Conservation (phyloP, 2,797 vertebrate species). For the Cottoperca gobio region DNA sequence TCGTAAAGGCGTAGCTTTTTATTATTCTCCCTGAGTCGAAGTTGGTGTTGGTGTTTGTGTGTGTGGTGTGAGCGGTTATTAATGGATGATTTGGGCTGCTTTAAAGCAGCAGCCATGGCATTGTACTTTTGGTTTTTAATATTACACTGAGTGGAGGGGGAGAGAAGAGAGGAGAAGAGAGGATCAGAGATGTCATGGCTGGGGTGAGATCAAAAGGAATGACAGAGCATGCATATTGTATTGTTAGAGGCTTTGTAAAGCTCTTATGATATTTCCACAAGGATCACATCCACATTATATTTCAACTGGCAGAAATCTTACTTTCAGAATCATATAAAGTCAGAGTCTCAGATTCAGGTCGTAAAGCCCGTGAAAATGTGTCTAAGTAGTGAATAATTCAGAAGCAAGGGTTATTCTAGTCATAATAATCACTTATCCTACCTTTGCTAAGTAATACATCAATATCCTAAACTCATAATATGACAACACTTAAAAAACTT, state of each 20-base stretch:
- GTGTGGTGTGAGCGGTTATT: slow-evolving; percentile 61
- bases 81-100: slow-evolving; percentile 70
- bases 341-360: slow-evolving; percentile 31
- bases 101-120: slow-evolving; percentile 60
- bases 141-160: slow-evolving; percentile 67
- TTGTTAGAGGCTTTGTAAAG: slow-evolving; percentile 69
- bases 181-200: slow-evolving; percentile 75
- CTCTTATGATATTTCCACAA: slow-evolving; percentile 62
- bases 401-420: slow-evolving; percentile 42
- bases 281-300: slow-evolving; percentile 49
- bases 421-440: slow-evolving; percentile 40
- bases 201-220: slow-evolving; percentile 73
- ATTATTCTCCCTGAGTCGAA: slow-evolving; percentile 69
- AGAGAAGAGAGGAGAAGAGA: slow-evolving; percentile 63
- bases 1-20: slow-evolving; percentile 64
- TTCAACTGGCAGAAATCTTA: slow-evolving; percentile 40
- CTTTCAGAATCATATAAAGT: slow-evolving; percentile 38
- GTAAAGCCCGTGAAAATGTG: slow-evolving; percentile 20
- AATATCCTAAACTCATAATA: slow-evolving; percentile 32
- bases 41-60: slow-evolving; percentile 55
- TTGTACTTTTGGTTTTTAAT: slow-evolving; percentile 72
- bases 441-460: slow-evolving; percentile 37
- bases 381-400: slow-evolving; percentile 24
- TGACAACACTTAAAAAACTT: slow-evolving; percentile 38
- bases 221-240: slow-evolving; percentile 57